Conservation (phyloP, 2,113 vertebrate species). For the Taurulus bubalis region DNA sequence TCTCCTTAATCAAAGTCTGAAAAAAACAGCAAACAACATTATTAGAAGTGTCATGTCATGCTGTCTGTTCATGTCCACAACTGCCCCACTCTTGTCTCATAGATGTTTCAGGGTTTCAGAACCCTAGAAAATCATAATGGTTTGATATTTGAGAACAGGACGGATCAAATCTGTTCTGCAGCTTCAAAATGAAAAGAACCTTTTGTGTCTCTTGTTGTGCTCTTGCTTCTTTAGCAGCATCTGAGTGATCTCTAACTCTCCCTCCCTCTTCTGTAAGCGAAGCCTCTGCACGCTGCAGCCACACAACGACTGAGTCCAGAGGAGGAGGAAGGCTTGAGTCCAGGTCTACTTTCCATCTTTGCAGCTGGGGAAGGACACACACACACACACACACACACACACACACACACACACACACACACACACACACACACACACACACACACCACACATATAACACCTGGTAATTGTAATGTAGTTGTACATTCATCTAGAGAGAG, state of each 20-base stretch:
- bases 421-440: neutral
- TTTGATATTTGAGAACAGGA: neutral
- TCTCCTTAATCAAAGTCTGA: slow-evolving; percentile 53
- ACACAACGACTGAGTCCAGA: slow-evolving; percentile 53
- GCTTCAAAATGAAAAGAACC: slow-evolving; percentile 16
- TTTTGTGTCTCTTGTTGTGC: slow-evolving; percentile 55
- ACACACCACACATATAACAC: neutral
- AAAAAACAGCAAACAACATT: neutral
- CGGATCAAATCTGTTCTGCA: neutral
- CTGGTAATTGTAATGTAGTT: neutral
- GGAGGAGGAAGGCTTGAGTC: slow-evolving; percentile 61
- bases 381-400: neutral
- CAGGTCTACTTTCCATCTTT: slow-evolving; percentile 53
- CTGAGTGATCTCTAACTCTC: slow-evolving; percentile 24
- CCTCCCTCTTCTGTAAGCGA: slow-evolving; percentile 17
- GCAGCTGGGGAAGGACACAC: slow-evolving; percentile 45
- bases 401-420: neutral
- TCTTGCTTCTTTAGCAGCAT: slow-evolving; percentile 58
- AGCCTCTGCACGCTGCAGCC: slow-evolving; percentile 61
- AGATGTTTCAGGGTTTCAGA: neutral
- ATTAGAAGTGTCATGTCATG: neutral
- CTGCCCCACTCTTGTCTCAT: neutral
- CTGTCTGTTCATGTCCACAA: neutral
- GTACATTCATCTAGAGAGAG: neutral
- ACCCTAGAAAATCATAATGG: neutral